Evolutionary conservation across 2,113 vertebrate genomes (phyloP).

Genomic region (Menura novaehollandiae): DNA sequence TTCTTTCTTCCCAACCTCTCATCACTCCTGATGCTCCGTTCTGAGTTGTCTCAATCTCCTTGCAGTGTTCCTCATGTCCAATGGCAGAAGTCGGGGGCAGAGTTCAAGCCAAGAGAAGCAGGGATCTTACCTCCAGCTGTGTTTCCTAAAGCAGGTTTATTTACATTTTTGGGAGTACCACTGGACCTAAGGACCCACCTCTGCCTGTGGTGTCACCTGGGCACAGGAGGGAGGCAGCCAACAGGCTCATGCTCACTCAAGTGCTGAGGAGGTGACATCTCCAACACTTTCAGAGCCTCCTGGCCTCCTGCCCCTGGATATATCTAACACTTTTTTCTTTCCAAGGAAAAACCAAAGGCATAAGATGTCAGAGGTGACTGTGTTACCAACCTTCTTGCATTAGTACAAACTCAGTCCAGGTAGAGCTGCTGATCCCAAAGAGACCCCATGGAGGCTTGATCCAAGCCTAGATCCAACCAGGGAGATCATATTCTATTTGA

Average conservation of each 20-base stretch:
- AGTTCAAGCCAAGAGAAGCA: neutral
- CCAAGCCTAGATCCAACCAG: neutral
- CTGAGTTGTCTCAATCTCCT: neutral
- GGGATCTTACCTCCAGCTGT: neutral
- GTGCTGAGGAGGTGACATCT: neutral
- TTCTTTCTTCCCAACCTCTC: neutral
- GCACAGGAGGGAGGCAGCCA: neutral
- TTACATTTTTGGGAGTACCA: neutral
- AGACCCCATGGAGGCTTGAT: neutral
- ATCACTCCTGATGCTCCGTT: neutral
- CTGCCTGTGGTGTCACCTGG: neutral
- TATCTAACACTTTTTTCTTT: neutral
- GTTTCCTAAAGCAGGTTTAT: neutral
- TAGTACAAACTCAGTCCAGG: neutral
- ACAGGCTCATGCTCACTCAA: neutral
- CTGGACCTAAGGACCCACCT: too few species aligned
- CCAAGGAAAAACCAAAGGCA: neutral
- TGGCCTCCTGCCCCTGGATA: fast-evolving
- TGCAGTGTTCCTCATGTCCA: neutral
- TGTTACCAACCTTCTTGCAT: neutral
- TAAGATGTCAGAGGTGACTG: neutral
- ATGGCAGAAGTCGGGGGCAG: neutral
- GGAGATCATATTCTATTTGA: neutral
- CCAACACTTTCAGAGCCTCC: neutral
- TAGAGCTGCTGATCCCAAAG: neutral